These are phyloP conservation scores for Galerucella pusilla DNA, from an alignment of 2,888 invertebrate genomes.

Conservation along the genomic window DNA sequence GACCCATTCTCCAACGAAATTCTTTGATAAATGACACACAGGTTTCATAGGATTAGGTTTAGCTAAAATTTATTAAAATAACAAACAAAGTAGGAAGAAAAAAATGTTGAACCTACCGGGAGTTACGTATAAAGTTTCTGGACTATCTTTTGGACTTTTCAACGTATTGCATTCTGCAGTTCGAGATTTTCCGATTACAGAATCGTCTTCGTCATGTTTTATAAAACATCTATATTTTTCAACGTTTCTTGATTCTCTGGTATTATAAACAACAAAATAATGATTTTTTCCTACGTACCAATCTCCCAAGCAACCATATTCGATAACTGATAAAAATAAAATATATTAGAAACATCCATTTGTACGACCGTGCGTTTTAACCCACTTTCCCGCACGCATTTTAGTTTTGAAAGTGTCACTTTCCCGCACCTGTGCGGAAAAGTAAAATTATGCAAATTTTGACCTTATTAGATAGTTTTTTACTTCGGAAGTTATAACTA, in stretches of 20 bases:
- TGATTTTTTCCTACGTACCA: conserved; percentile 97
- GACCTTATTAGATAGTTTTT: too few species aligned
- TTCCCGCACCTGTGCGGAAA: too few species aligned
- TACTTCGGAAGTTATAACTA: too few species aligned
- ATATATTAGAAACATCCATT: not conserved
- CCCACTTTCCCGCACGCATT: too few species aligned
- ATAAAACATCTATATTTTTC: conserved; percentile 95
- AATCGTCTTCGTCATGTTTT: conserved; percentile 93
- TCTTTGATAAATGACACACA: conserved; percentile 91
- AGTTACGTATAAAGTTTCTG: conserved; percentile 86
- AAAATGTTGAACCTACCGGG: conserved; percentile 71
- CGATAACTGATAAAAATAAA: conserved; percentile 71
- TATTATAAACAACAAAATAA: conserved; percentile 97
- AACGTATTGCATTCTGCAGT: conserved; percentile 93
- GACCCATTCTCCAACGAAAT: conserved; percentile 95
- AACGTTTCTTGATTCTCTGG: conserved; percentile 94
- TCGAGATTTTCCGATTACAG: conserved; percentile 91
- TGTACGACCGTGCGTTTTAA: too few species aligned
- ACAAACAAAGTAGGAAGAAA: too few species aligned
- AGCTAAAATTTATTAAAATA: conserved; percentile 55
- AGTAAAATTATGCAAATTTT: too few species aligned
- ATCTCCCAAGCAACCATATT: conserved; percentile 92
- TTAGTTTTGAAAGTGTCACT: too few species aligned
- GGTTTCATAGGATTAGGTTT: conserved; percentile 91
- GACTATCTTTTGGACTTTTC: conserved; percentile 92